These are phyloP conservation scores for Ceratosolen solmsi DNA, from an alignment of 1,140 invertebrate species.

Conservation along the genomic window DNA sequence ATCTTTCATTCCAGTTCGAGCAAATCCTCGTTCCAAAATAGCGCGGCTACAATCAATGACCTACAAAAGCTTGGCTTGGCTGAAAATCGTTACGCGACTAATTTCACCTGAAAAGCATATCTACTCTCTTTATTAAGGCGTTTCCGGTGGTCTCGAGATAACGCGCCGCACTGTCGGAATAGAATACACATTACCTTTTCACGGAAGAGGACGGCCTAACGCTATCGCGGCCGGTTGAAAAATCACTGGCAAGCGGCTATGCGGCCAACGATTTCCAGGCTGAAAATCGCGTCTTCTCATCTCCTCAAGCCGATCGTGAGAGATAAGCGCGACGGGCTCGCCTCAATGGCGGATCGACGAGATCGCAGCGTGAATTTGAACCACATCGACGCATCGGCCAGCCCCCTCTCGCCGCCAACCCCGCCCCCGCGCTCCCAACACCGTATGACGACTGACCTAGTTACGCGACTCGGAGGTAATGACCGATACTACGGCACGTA, in stretches of 20 bases:
- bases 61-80: not conserved
- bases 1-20: not conserved
- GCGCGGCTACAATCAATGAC: not conserved
- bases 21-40: not conserved
- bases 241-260: not conserved
- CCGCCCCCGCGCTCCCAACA: not conserved
- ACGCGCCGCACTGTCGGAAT: too few relatives aligned
- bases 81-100: not conserved
- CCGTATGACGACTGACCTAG: conserved; percentile 73
- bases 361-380: conserved; percentile 51
- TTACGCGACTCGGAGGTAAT: conserved; percentile 72
- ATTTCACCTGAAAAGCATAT: not conserved
- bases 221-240: not conserved
- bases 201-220: not conserved
- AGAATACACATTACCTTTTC: not conserved
- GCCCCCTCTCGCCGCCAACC: conserved; percentile 22
- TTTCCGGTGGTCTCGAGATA: not conserved
- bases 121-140: not conserved
- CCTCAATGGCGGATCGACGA: conserved; percentile 53
- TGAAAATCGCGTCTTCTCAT: not conserved
- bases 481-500: conserved; percentile 72
- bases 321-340: conserved; percentile 31
- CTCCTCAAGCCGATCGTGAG: not conserved
- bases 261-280: not conserved
- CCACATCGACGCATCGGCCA: conserved; percentile 46